These are phyloP conservation scores for Callocephalon fimbriatum DNA, from an alignment of 2,113 vertebrate genomes.

Conservation along the genomic window DNA sequence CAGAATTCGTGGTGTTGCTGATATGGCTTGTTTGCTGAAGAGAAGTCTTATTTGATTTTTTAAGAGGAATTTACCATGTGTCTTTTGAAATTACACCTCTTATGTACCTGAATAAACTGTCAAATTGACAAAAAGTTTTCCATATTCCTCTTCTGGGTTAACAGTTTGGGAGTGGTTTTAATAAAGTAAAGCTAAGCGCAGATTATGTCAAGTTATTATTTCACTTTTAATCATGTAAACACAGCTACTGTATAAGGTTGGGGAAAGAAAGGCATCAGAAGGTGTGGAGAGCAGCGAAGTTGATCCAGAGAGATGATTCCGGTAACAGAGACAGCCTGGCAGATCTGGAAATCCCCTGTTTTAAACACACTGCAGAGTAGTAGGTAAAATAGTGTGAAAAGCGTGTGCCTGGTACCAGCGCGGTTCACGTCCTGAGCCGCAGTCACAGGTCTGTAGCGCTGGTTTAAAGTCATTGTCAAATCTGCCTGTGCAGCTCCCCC, in stretches of 20 bases:
- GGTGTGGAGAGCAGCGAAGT: constrained; percentile 31
- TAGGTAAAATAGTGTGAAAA: constrained; percentile 58
- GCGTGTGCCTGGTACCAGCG: not conserved
- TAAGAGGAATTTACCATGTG: not conserved
- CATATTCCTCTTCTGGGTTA: not conserved
- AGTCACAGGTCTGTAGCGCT: constrained; percentile 62
- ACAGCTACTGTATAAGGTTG: not conserved
- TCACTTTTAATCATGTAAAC: not conserved
- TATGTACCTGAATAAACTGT: not conserved
- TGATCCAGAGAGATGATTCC: constrained; percentile 64
- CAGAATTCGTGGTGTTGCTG: not conserved
- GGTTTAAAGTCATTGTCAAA: constrained; percentile 85
- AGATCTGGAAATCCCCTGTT: constrained; percentile 56
- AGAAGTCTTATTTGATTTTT: not conserved
- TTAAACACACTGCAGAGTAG: constrained; percentile 26
- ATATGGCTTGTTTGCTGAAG: not conserved
- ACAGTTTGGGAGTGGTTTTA: not conserved
- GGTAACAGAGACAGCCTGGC: constrained; percentile 47
- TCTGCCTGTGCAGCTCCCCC: constrained; percentile 65
- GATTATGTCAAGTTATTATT: constrained; percentile 11
- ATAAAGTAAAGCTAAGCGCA: not conserved
- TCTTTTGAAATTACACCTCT: not conserved
- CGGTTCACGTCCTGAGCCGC: constrained; percentile 52
- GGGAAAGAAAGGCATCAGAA: constrained; percentile 14
- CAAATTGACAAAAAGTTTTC: not conserved